Conservation (phyloP, 2,888 invertebrate species). For the Rotaria socialis region DNA sequence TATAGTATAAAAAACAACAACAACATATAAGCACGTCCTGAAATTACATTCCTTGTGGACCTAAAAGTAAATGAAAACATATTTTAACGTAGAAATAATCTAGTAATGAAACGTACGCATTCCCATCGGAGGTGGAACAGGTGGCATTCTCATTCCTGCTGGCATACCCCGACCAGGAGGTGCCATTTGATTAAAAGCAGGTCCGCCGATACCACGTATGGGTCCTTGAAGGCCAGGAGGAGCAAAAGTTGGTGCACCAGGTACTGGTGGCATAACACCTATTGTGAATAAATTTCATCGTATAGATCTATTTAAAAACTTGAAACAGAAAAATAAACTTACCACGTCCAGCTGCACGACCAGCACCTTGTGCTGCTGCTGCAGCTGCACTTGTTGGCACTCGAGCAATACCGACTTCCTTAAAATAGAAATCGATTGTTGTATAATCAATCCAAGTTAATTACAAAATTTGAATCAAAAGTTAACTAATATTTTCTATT, state of each 20-base stretch:
- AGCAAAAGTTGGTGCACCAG: not conserved
- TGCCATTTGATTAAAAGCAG: slow-evolving; percentile 36
- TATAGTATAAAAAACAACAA: not conserved
- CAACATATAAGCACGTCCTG: not conserved
- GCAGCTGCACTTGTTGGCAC: slow-evolving; percentile 38
- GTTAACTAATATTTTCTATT: too few species aligned
- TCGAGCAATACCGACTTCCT: slow-evolving; percentile 44
- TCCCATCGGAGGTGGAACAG: slow-evolving; percentile 38
- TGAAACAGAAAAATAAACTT: not conserved
- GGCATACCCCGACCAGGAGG: slow-evolving; percentile 41
- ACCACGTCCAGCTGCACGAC: slow-evolving; percentile 30
- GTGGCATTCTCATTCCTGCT: slow-evolving; percentile 33
- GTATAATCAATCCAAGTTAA: too few species aligned
- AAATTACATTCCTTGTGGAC: not conserved
- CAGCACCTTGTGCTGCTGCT: slow-evolving; percentile 33
- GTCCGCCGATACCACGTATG: slow-evolving; percentile 32
- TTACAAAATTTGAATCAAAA: not conserved
- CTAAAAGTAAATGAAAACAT: not conserved
- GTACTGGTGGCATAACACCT: slow-evolving; percentile 4
- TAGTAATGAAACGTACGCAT: not conserved
- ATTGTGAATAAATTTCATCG: not conserved
- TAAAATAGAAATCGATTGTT: not conserved
- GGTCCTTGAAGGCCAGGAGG: slow-evolving; percentile 35
- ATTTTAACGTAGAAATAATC: not conserved
- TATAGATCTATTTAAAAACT: not conserved